Percentiles rank a stretch among this genome's conserved stretches.
These are phyloP conservation scores for Rhopalosiphum padi DNA, from an alignment of 1,140 invertebrate species.

Conservation along the genomic window DNA sequence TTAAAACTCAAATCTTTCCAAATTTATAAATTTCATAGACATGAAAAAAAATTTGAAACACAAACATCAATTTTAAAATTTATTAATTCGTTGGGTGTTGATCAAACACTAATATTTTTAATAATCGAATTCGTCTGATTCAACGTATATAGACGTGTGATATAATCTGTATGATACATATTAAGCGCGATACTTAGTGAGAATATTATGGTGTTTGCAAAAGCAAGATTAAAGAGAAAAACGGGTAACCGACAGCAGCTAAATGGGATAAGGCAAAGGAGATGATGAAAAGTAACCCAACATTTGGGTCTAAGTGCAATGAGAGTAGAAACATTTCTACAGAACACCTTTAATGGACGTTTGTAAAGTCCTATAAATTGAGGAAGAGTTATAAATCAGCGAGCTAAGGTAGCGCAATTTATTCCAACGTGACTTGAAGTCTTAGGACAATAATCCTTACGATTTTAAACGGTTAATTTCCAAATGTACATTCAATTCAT, in stretches of 20 bases:
- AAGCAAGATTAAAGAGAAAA: constrained; percentile 21
- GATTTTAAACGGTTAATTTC: constrained; percentile 38
- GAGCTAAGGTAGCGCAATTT: constrained; percentile 24
- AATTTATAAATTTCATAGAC: not conserved
- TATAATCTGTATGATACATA: not conserved
- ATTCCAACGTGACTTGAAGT: not conserved
- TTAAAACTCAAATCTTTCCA: not conserved
- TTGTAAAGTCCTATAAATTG: constrained; percentile 52
- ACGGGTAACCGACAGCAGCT: not conserved
- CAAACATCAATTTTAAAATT: not conserved
- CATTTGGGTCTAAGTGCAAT: constrained; percentile 31
- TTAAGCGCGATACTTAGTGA: not conserved
- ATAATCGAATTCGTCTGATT: not conserved
- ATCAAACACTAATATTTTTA: not conserved
- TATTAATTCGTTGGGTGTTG: not conserved
- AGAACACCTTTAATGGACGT: constrained; percentile 25
- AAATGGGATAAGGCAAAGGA: not conserved
- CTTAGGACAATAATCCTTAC: constrained; percentile 1
- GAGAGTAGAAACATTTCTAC: constrained; percentile 34
- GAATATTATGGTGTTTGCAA: not conserved
- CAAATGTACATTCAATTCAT: constrained; percentile 33
- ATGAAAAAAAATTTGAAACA: not conserved
- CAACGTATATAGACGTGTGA: not conserved
- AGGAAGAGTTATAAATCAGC: constrained; percentile 35
- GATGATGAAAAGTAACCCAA: constrained; percentile 22